Evolutionary conservation across 1,140 invertebrate species (phyloP), one percentile per base, ranked within the genome.

Genomic region (Drosophila kikkawai): DNA sequence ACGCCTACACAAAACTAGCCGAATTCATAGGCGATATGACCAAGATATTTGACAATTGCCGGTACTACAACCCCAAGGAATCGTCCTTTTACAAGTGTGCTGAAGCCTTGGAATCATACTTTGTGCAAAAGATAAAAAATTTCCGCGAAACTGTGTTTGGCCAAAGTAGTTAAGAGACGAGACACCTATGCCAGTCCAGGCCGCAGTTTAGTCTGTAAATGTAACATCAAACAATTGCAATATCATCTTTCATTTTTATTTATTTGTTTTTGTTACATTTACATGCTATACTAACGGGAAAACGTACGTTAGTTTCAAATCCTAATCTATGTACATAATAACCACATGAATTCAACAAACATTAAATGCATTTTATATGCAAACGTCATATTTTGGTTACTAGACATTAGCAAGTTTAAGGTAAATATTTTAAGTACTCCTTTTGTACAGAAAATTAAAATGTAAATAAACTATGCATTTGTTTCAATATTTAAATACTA

Each of bases 41-140:
- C 44, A 98, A 98, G 93, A 98, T 99, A 88, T 99, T 99, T 94
- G 98, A 99, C 93, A 99, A 99, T 93, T 99, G 98, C 95, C 96
- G 98, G 60, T 98, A 98, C 84, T 99, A 98, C 93, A 99, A 99
- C 94, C 97, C 98, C 36, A 96, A 97, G 90, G 98, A 98, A 92
- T 98, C 98, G 17, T 97, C 97, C 50, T 99, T 99, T 93, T 99
- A 97, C 93, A 97, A 98, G 82, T 99, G 98, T 94, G 99, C 98
- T 7, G 97, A 99, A 93, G 96, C 96, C 32, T 94, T 99, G 39
- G 98, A 99, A 94, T 96, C 96, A n/a, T 99, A 96, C 93, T 99
- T 99, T 95, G 97, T 98, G 88, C 96, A 97, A 93, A 97, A 97
- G 94, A 97, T 98, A 59, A 97, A 97, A 94, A 95, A 94, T 93